These are phyloP conservation scores for Etheostoma perlongum DNA, from an alignment of 2,797 vertebrate species.

Conservation along the genomic window DNA sequence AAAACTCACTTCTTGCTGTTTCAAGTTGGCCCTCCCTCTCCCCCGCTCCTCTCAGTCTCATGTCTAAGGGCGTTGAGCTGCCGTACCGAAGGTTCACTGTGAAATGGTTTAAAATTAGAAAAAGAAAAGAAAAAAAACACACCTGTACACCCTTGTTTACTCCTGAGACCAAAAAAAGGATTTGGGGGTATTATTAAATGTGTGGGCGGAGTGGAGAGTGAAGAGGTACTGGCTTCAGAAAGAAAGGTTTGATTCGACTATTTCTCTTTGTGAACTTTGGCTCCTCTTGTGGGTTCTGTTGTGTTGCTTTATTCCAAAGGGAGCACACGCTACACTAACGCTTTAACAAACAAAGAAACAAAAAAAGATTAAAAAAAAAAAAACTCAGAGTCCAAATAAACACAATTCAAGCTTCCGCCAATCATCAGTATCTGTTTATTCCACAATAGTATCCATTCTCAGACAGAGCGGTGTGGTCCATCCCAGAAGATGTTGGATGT, in stretches of 20 bases:
- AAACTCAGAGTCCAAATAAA: background rate
- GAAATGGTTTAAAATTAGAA: slow-evolving; percentile 16
- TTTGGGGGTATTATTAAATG: slow-evolving; percentile 43
- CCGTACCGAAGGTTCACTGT: slow-evolving; percentile 2
- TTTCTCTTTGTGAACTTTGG: slow-evolving; percentile 27
- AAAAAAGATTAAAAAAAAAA: background rate
- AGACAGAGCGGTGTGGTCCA: no score
- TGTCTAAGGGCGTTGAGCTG: slow-evolving; percentile 11
- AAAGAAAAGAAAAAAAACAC: slow-evolving; percentile 2
- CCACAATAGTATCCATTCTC: background rate
- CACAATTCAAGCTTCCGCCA: background rate
- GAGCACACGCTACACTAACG: background rate
- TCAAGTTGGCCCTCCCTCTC: background rate
- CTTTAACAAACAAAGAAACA: background rate
- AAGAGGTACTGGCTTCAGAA: slow-evolving; percentile 13
- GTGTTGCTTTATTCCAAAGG: background rate
- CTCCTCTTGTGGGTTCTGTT: slow-evolving; percentile 5
- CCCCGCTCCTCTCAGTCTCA: background rate
- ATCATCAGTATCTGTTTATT: background rate
- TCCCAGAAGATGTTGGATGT: background rate
- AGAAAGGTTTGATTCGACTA: slow-evolving; percentile 23
- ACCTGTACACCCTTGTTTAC: background rate
- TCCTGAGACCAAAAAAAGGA: slow-evolving; percentile 14
- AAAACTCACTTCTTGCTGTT: slow-evolving; percentile 33
- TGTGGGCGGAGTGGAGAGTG: slow-evolving; percentile 24